Conservation (phyloP, 2,797 vertebrate species). For the Allobates femoralis region DNA sequence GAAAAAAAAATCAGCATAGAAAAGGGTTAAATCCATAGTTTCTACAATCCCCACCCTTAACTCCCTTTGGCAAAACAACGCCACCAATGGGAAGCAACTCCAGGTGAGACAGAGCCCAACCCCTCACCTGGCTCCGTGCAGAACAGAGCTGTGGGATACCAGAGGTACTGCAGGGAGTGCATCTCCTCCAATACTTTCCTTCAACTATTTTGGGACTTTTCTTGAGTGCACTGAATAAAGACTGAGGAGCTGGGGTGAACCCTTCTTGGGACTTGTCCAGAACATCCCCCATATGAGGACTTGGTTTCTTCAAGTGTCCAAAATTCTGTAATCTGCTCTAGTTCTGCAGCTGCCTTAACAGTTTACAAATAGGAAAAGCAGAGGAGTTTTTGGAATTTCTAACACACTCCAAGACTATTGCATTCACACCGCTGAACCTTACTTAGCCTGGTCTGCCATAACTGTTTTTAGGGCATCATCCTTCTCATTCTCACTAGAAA, state of each 20-base stretch:
- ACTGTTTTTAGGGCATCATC: conserved; percentile 46
- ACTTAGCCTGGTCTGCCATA: conserved; percentile 28
- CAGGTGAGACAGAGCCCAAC: conserved; percentile 56
- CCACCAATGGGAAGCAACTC: conserved; percentile 43
- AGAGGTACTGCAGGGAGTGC: conserved; percentile 40
- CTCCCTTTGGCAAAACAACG: conserved; percentile 44
- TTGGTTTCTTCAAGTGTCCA: conserved; percentile 49
- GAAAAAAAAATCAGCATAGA: background rate
- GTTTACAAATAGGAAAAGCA: conserved; percentile 47
- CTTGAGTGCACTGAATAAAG: conserved; percentile 35
- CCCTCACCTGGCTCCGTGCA: conserved; percentile 59
- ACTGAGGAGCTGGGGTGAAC: conserved; percentile 53
- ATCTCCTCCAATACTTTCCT: conserved; percentile 43
- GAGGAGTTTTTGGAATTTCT: conserved; percentile 38
- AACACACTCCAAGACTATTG: conserved; percentile 50
- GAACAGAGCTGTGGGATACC: conserved; percentile 36
- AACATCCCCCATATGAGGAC: conserved; percentile 43
- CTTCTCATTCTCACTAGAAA: conserved; percentile 35
- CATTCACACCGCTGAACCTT: conserved; percentile 34
- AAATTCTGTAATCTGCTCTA: conserved; percentile 46
- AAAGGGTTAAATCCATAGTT: conserved; percentile 60
- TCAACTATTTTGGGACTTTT: conserved; percentile 41
- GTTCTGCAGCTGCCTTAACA: conserved; percentile 20
- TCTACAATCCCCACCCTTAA: conserved; percentile 40
- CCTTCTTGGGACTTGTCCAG: conserved; percentile 45